Evolutionary conservation across 2,888 invertebrate genomes (phyloP).

Genomic region (Thecocarcelia acutangulata): DNA sequence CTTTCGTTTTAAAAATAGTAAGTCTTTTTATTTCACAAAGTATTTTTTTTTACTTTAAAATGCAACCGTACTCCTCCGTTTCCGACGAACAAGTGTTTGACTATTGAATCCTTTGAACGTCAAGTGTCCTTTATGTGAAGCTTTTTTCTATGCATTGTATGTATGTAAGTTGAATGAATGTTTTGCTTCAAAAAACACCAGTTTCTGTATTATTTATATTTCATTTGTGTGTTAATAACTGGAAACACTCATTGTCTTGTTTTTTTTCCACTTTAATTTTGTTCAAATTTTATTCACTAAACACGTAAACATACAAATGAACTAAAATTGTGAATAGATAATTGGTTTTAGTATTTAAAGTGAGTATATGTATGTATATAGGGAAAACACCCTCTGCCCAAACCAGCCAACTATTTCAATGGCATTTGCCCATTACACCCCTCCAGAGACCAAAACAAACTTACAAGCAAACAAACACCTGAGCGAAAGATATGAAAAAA

Average conservation of each 20-base stretch:
- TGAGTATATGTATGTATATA: constrained; percentile 15
- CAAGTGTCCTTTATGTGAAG: constrained; percentile 69
- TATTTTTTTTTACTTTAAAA: constrained; percentile 31
- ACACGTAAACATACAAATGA: constrained; percentile 63
- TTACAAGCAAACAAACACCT: constrained; percentile 47
- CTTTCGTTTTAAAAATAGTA: background rate
- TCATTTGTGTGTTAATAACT: constrained; percentile 56
- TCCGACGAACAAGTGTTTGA: constrained; percentile 67
- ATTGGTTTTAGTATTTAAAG: constrained; percentile 61
- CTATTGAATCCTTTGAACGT: constrained; percentile 63
- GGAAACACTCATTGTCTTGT: constrained; percentile 46
- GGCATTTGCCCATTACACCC: constrained; percentile 68
- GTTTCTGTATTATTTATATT: constrained; percentile 6
- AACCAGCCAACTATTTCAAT: constrained; percentile 33
- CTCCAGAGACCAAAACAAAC: constrained; percentile 30
- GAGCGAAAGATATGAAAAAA: constrained; percentile 11
- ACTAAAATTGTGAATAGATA: constrained; percentile 64
- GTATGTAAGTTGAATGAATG: too few relatives aligned
- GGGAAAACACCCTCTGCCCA: constrained; percentile 62
- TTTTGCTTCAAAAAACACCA: constrained; percentile 59
- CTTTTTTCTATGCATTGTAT: constrained; percentile 48
- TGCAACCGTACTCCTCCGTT: constrained; percentile 66
- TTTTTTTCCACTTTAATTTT: constrained; percentile 27
- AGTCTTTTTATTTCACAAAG: constrained; percentile 13
- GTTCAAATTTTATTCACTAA: constrained; percentile 62